Evolutionary conservation across 1,140 invertebrate species (phyloP).

Genomic region (Chironomus tepperi): DNA sequence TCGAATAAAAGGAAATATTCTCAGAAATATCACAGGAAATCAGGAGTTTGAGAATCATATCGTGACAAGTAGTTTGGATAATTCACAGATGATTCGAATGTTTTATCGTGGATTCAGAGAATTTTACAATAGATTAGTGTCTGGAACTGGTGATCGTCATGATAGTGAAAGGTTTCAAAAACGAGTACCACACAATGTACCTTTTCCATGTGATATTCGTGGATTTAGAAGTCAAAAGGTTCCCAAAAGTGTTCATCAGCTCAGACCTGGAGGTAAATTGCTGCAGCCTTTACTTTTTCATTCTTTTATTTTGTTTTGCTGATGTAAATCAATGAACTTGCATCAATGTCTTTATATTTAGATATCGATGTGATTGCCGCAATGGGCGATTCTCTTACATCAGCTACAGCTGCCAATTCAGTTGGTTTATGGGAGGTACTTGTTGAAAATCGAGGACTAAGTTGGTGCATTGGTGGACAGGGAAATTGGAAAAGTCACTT

Average conservation of each 20-base stretch:
- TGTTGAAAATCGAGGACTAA: constrained; percentile 40
- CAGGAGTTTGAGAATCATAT: constrained; percentile 26
- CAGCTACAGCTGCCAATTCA: constrained; percentile 45
- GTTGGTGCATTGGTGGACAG: constrained; percentile 41
- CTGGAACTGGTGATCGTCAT: constrained; percentile 24
- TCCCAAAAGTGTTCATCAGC: constrained; percentile 26
- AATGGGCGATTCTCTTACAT: constrained; percentile 55
- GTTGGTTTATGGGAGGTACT: constrained; percentile 34
- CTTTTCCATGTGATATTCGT: constrained; percentile 23
- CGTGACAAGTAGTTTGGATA: constrained; percentile 26
- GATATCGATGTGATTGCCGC: constrained; percentile 55
- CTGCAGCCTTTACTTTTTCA: too few species aligned
- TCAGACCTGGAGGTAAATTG: constrained; percentile 22
- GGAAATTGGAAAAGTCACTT: constrained; percentile 44
- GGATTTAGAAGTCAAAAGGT: constrained; percentile 23
- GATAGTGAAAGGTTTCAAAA: constrained; percentile 24
- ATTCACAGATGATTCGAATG: constrained; percentile 24
- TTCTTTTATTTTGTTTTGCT: too few species aligned
- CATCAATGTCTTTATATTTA: constrained; percentile 39
- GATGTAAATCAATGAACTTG: too few species aligned
- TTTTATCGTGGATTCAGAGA: constrained; percentile 26
- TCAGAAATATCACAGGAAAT: constrained; percentile 25
- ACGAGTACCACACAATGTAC: constrained; percentile 10
- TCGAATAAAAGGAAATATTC: constrained; percentile 25
- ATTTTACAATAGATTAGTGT: constrained; percentile 24